phyloP scores from a whole-genome alignment of 1,140 invertebrate genomes.

The Drosophila lini region DNA sequence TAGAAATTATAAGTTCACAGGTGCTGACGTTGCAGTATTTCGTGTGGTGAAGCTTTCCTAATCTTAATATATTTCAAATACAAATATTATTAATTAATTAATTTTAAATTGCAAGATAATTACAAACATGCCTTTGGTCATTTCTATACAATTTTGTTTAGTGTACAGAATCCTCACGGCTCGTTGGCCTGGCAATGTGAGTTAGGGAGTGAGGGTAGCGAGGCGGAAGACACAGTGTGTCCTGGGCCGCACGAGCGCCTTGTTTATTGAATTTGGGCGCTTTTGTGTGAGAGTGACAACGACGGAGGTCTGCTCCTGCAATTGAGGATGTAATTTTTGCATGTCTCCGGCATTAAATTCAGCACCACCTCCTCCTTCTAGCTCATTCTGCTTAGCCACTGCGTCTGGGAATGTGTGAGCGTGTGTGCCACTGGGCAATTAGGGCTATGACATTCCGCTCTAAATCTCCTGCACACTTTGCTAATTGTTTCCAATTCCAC shows the following conservation, averaged over 20 bases:
- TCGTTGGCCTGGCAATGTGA: slow-evolving; percentile 35
- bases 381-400: neutral
- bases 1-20: no score
- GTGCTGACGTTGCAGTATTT: neutral
- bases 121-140: neutral
- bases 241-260: slow-evolving; percentile 66
- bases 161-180: slow-evolving; percentile 27
- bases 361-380: slow-evolving; percentile 29
- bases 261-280: slow-evolving; percentile 77
- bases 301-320: slow-evolving; percentile 46
- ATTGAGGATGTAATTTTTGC: slow-evolving; percentile 81
- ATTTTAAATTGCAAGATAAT: neutral
- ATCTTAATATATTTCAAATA: neutral
- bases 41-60: neutral
- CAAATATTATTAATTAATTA: neutral
- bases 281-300: slow-evolving; percentile 56
- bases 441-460: slow-evolving; percentile 80
- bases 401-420: slow-evolving; percentile 1
- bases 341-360: slow-evolving; percentile 80
- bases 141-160: neutral
- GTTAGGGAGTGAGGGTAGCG: neutral
- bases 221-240: slow-evolving; percentile 30
- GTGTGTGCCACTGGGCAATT: slow-evolving; percentile 65
- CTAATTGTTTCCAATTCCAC: slow-evolving; percentile 81
- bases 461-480: slow-evolving; percentile 79